Base-by-base conservation (phyloP, 2,797 vertebrate genomes). In the Myotis findleyi region DNA sequence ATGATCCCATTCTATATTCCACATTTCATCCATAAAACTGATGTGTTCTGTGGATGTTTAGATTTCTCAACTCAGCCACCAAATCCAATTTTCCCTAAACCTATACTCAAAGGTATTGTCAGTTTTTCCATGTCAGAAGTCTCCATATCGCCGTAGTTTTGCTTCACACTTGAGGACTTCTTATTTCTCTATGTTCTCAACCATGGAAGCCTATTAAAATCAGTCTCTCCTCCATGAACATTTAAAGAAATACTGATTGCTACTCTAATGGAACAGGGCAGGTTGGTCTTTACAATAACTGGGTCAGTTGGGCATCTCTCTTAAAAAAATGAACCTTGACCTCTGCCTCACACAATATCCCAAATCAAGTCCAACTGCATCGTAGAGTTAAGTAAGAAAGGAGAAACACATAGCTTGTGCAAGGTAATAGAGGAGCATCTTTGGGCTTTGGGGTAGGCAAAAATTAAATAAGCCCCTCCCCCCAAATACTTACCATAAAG, bases 21-120 rank as follows among this genome's bases (percentile, higher is more conserved):
- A 62, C 30, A 62, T 30, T 62, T 14, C 59, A 62, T 30, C 59
- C 59, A 62, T 62, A 62, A 62, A 62, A 62, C 59, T n/a, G 18
- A 33, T 62, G 76, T 55, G 33, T 53, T 86, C 69, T 69, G 6
- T 17, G 82, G 89, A 75, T 89, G 49, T 38, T 90, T 59, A 12
- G 33, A 75, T 68, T 82, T 92, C 66, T 89, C 23, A 90, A 62
- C 13, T 97, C 91, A 96, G 4, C 27, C 30, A 25, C 47, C 16
- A 94, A 87, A n/a, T 82, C 93, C 30, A 27, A 18, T 84, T 92
- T 94, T 84, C 57, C 38, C 53, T 89, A 18, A 75, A 47, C 9
- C 9, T 49, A 23, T 33, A 12, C 5, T 88, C 57, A 51, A 81
- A 80, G 55, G 71, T 27, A 27, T 13, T 36, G 69, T 10, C 23